Evolutionary conservation across 2,888 invertebrate genomes (phyloP), one percentile per base, ranked within the genome.

Genomic region (Exocentrus adspersus): DNA sequence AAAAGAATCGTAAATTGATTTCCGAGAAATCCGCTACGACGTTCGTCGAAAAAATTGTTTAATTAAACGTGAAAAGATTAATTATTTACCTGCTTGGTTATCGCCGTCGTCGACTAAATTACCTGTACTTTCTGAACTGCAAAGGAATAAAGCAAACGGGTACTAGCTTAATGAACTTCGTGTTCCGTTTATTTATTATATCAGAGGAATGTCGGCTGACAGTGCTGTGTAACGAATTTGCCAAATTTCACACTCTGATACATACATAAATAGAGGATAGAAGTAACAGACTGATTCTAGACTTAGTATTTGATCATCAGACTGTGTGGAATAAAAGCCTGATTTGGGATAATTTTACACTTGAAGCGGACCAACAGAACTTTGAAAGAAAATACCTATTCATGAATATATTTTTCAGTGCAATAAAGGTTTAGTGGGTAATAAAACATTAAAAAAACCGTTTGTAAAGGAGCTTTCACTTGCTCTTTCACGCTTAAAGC

Each of bases 1-100:
- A 53, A 60, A 56, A 43, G 60, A 64, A 60, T 64, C 56, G 48
- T 54, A 56, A 60, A 64, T 64, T 60, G 42, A 54, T 60, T 64
- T 54, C 56, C 45, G 30, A 46, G 64, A 60, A 64, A 24, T 60
- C 56, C 17, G 30, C 43, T 24, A 48, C 41, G 50, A 60, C n/a
- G 41, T 64, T 60, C 56, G 60, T 24, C 54, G 64, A 64, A 64
- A 54, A 59, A 53, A 57, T 46, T 32, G 57, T 57, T 46, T 46
- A 57, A 57, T 57, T 57, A 24, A 37, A 61, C 61, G 61, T 61
- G 61, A 61, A 54, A 20, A 54, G 54, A 46, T 54, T 61, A 54
- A 61, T 61, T 54, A 51, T 59, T 59, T 51, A 59, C 51, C 41
- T 10, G 19, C 32, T 19, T 28, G 24, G 42, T 59, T 59, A 59